Percentiles rank a stretch among this genome's conserved stretches.
Evolutionary conservation across 2,113 vertebrate species (phyloP).

Genomic region (Gopherus flavomarginatus): DNA sequence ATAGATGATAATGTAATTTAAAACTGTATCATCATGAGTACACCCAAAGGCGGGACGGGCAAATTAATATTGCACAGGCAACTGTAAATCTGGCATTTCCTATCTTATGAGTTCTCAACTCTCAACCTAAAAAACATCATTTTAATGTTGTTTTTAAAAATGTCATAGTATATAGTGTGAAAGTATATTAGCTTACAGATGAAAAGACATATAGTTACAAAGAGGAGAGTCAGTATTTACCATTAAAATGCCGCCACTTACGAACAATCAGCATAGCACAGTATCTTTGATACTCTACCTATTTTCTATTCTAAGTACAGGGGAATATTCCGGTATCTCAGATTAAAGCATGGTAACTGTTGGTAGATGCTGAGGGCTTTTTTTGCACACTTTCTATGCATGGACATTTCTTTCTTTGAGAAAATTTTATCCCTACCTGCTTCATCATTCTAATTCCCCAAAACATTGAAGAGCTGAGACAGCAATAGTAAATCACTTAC

Average conservation of each 20-base stretch:
- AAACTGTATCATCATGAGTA: not conserved
- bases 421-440: constrained; percentile 1
- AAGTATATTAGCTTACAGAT: not conserved
- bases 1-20: not conserved
- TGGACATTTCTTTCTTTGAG: constrained; percentile 48
- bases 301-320: not conserved
- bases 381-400: constrained; percentile 25
- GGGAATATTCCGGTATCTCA: not conserved
- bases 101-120: not conserved
- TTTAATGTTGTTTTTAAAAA: not conserved
- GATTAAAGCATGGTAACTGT: not conserved
- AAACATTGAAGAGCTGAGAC: not conserved
- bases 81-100: not conserved
- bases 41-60: not conserved
- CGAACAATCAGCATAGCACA: not conserved
- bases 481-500: not conserved
- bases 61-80: not conserved
- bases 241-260: not conserved
- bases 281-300: not conserved
- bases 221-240: not conserved
- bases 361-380: not conserved
- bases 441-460: constrained; percentile 37
- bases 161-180: not conserved
- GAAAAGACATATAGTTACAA: not conserved
- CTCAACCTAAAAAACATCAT: not conserved